Evolutionary conservation across 2,888 invertebrate species (phyloP).

Genomic region (Coleophora flavipennella): DNA sequence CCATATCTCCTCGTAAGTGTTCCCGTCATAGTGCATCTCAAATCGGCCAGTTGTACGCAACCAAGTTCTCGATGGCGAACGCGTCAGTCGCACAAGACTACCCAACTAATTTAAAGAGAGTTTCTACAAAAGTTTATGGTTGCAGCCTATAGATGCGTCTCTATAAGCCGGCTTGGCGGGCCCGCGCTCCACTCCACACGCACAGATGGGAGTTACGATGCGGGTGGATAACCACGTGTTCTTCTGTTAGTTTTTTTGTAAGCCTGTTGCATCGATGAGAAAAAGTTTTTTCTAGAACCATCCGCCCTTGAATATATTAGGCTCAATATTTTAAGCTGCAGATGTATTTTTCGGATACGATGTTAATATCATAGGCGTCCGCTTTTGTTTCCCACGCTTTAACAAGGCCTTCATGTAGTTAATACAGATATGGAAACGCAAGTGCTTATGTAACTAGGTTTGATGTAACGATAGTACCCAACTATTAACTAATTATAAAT

Average conservation of each 20-base stretch:
- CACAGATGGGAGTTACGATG: conserved; percentile 49
- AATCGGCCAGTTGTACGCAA: conserved; percentile 25
- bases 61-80: conserved; percentile 33
- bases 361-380: neutral
- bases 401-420: too few relatives aligned
- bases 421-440: too few relatives aligned
- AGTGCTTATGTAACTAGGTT: too few relatives aligned
- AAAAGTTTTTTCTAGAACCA: conserved; percentile 22
- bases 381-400: conserved; percentile 1
- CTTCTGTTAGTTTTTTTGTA: conserved; percentile 26
- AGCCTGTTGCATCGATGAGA: conserved; percentile 26
- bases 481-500: too few relatives aligned
- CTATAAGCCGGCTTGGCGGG: too few relatives aligned
- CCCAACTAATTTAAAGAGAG: conserved; percentile 25
- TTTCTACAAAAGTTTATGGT: conserved; percentile 7
- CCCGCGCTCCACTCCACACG: conserved; percentile 12
- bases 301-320: conserved; percentile 10
- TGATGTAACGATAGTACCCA: too few relatives aligned
- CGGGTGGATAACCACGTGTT: conserved; percentile 60
- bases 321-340: too few relatives aligned
- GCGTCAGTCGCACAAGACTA: conserved; percentile 2
- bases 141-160: too few relatives aligned
- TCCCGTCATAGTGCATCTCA: conserved; percentile 17
- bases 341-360: too few relatives aligned
- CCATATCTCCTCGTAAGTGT: conserved; percentile 12